phyloP scores from a whole-genome alignment of 2,888 invertebrate genomes.

The Agriopis aurantiaria region DNA sequence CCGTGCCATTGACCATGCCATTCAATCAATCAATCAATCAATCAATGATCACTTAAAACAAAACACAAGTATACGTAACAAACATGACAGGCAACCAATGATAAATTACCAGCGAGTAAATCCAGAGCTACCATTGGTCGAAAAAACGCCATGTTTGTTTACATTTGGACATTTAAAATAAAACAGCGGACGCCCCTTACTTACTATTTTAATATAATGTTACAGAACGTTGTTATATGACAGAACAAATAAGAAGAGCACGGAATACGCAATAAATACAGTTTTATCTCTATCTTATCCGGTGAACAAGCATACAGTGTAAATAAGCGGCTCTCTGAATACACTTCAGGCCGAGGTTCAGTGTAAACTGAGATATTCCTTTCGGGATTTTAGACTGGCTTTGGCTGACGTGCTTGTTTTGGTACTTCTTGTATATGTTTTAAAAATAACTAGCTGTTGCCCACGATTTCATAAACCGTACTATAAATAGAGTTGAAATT shows the following conservation, averaged over 20 bases:
- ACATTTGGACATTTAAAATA: too few species aligned
- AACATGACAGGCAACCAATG: too few species aligned
- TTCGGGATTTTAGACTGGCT: slow-evolving; percentile 6
- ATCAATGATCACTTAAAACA: too few species aligned
- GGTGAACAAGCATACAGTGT: slow-evolving; percentile 64
- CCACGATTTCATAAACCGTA: too few species aligned
- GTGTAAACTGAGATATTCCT: slow-evolving; percentile 51
- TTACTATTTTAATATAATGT: slow-evolving; percentile 6
- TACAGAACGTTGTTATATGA: slow-evolving; percentile 62
- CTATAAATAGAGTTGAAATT: too few species aligned
- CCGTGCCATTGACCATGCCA: too few species aligned
- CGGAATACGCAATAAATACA: slow-evolving; percentile 74
- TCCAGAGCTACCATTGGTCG: too few species aligned
- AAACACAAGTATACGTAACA: too few species aligned
- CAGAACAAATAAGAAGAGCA: slow-evolving; percentile 68
- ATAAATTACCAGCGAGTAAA: too few species aligned
- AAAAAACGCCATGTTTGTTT: too few species aligned
- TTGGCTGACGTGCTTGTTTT: slow-evolving; percentile 1
- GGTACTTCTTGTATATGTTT: background rate
- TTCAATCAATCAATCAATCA: too few species aligned
- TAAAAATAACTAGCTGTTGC: too few species aligned
- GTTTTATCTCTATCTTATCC: slow-evolving; percentile 73
- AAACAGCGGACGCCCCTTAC: background rate
- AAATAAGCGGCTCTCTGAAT: slow-evolving; percentile 52
- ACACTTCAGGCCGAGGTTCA: slow-evolving; percentile 38